Base-by-base conservation (phyloP, 2,888 invertebrate species). In the Melanchra persicariae region DNA sequence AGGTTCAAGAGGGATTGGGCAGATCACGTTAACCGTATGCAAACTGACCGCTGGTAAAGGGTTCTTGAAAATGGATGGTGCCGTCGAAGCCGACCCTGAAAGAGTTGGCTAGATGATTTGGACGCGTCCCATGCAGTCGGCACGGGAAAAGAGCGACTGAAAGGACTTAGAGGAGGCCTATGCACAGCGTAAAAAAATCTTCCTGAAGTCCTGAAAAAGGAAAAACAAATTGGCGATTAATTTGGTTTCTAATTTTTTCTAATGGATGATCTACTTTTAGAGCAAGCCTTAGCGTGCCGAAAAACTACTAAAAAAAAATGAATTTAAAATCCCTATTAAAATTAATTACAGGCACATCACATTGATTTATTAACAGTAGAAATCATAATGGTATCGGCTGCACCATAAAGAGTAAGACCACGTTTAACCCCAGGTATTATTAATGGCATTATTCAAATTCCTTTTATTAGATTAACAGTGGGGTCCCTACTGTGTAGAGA, bases 361-460 rank as follows among this genome's bases (percentile, higher is more conserved):
- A 86, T 86, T 87, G 89, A 88, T 88, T 88, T 88, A 88, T 88
- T 84, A 85, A 79, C 66, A 83, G 82, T 77, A 72, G 73, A 81
- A 82, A 82, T 76, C 63, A 82, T 84, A 87, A 87, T 84, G 81
- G 83, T 85, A 87, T 85, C 83, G 84, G 82, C 81, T 77, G 76
- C 60, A 81, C 70, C 58, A 85, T 80, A 79, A 86, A 85, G 82
- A 83, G 80, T 78, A 87, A 79, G 70, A 73, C 74, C 74, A 72
- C 84, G 81, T 83, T 85, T 85, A 84, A 81, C 79, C 81, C 85
- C 82, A 84, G 74, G 75, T 70, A 85, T 93, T 94, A 94, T 94
- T 94, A 92, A 95, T 95, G 92, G 89, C 90, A 88, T 91, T 93
- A 94, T 94, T 94, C 91, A 94, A 94, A 94, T 93, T 92, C 93